Percentiles rank a stretch among this genome's conserved stretches.
phyloP scores from a whole-genome alignment of 2,797 vertebrate genomes.

The Sandelia bainsii region DNA sequence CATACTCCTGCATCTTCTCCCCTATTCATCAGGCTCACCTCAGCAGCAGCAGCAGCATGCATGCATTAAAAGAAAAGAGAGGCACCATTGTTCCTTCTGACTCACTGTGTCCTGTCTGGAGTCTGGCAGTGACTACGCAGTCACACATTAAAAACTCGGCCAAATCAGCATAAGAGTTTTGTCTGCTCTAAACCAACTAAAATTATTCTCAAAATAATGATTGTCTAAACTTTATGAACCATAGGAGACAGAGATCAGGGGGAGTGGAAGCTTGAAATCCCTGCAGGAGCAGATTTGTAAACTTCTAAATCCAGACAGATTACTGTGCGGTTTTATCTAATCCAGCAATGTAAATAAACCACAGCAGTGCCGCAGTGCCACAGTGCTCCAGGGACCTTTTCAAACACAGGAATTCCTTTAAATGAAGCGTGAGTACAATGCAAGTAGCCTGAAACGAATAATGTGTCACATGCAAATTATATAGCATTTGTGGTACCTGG shows the following conservation, averaged over 20 bases:
- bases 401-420: slow-evolving; percentile 72
- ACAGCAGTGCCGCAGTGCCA: slow-evolving; percentile 51
- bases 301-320: slow-evolving; percentile 76
- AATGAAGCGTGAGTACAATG: slow-evolving; percentile 45
- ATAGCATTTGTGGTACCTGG: slow-evolving; percentile 64
- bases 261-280: slow-evolving; percentile 60
- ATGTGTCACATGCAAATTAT: slow-evolving; percentile 56
- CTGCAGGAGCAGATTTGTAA: slow-evolving; percentile 66
- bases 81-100: slow-evolving; percentile 67
- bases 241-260: slow-evolving; percentile 42
- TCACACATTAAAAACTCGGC: slow-evolving; percentile 2
- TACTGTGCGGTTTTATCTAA: slow-evolving; percentile 73
- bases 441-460: slow-evolving; percentile 59
- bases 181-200: slow-evolving; percentile 32
- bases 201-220: slow-evolving; percentile 42
- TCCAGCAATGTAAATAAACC: slow-evolving; percentile 81
- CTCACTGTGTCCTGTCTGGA: slow-evolving; percentile 50
- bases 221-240: slow-evolving; percentile 46
- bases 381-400: slow-evolving; percentile 67
- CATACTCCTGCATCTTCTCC: slow-evolving; percentile 63
- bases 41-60: slow-evolving; percentile 77
- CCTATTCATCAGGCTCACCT: slow-evolving; percentile 91
- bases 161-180: slow-evolving; percentile 21
- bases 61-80: slow-evolving; percentile 84
- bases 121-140: slow-evolving; percentile 21